Evolutionary conservation across 1,140 invertebrate genomes (phyloP), one percentile per base, ranked within the genome.

Genomic region (Hirudo medicinalis): DNA sequence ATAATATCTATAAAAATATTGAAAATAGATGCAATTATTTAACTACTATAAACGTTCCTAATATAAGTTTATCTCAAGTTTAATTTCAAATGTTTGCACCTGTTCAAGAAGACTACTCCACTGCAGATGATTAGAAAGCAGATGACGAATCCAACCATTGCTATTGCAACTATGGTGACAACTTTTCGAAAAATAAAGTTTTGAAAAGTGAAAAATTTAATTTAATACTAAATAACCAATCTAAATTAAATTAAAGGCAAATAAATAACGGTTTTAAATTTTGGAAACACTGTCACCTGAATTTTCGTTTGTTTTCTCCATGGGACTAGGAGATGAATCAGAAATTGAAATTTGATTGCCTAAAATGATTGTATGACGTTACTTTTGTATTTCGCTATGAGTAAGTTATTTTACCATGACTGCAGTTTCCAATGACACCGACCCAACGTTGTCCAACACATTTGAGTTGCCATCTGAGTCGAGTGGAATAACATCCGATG

Each of bases 91-190:
- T 36, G 6, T 36, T 36, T 36, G 9, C 43, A 63, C 57, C 57
- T 63, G 11, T 63, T 63, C 15, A 63, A 11, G 57, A 63, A 63
- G 29, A 63, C 57, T n/a, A 63, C 29, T 32, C 57, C 57, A 63
- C 9, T n/a, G 57, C 57, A 63, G 29, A 32, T 32, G 11, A 63
- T 63, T 22, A 63, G 17, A 22, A 63, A 32, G 29, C 57, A 63
- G 11, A 63, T 25, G 22, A 63, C 57, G 29, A 63, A 32, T 25
- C 57, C 57, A 32, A 15, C 57, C 22, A 63, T 63, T 13, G 29
- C 29, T 22, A 63, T 63, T 63, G 57, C 29, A 15, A 63, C 22
- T 22, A 63, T 20, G 8, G 29, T 63, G 57, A 63, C 29, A 13
- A 63, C 57, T 63, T 49, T 11, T 49, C 15, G 11, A 49, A 49